Evolutionary conservation across 1,140 invertebrate genomes (phyloP).

Genomic region (Drosophila funebris): DNA sequence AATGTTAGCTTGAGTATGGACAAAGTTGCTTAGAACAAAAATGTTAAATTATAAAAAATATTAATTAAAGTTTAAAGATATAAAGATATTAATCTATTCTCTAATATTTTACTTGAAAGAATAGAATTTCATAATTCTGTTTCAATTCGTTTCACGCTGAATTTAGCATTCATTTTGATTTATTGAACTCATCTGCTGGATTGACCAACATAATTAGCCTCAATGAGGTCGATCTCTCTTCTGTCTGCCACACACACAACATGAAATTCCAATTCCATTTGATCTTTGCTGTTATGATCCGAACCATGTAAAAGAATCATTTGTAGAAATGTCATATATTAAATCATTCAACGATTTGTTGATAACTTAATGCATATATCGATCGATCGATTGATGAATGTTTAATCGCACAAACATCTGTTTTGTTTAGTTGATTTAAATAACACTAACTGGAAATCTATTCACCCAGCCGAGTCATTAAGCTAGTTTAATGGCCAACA

Average conservation of each 20-base stretch:
- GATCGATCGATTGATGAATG: conserved; percentile 35
- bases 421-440: conserved; percentile 25
- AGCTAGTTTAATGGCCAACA: conserved; percentile 25
- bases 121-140: not conserved
- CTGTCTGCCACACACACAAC: not conserved
- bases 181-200: conserved; percentile 1
- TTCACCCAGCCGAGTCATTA: conserved; percentile 15
- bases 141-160: conserved; percentile 2
- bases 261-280: not conserved
- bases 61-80: not conserved
- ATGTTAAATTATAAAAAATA: not conserved
- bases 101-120: not conserved
- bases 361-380: conserved; percentile 37
- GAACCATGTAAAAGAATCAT: not conserved
- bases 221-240: conserved; percentile 22
- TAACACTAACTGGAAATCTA: conserved; percentile 36
- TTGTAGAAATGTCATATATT: not conserved
- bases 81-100: not conserved
- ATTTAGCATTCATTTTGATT: not conserved
- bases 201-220: conserved; percentile 16
- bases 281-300: conserved; percentile 5
- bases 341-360: conserved; percentile 20
- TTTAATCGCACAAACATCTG: conserved; percentile 36
- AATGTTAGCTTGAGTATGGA: too few species aligned
- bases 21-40: too few species aligned